phyloP scores from a whole-genome alignment of 2,888 invertebrate genomes.

The Chrysolina americana region DNA sequence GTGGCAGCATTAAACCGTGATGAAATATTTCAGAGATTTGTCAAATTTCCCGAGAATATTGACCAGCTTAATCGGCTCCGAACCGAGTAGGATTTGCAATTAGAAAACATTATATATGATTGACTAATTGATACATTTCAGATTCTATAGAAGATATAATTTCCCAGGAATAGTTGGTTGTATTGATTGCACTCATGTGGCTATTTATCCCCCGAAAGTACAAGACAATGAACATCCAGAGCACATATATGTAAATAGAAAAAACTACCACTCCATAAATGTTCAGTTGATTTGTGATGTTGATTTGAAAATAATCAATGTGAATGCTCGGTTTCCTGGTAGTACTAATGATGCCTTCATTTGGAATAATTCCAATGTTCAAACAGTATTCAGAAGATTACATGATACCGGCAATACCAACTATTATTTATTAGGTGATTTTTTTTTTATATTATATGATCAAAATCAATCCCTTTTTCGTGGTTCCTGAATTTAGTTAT shows the following conservation, averaged over 20 bases:
- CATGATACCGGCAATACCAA: constrained; percentile 27
- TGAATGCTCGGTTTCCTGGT: constrained; percentile 35
- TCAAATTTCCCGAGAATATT: constrained; percentile 26
- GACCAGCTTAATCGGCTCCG: constrained; percentile 20
- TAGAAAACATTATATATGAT: constrained; percentile 1
- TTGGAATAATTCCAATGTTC: constrained; percentile 38
- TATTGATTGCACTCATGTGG: constrained; percentile 33
- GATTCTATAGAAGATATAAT: constrained; percentile 19
- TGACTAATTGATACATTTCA: constrained; percentile 6
- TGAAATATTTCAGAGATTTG: constrained; percentile 22
- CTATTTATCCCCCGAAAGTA: constrained; percentile 25
- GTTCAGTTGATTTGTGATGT: constrained; percentile 32
- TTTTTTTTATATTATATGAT: constrained; percentile 15
- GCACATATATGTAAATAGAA: constrained; percentile 34
- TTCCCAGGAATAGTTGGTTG: constrained; percentile 30
- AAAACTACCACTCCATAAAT: constrained; percentile 32
- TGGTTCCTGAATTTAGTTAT: constrained; percentile 33
- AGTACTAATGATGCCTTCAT: constrained; percentile 39
- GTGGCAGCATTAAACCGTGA: constrained; percentile 16
- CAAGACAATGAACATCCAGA: constrained; percentile 26
- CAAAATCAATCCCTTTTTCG: constrained; percentile 8
- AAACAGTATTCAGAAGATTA: constrained; percentile 17
- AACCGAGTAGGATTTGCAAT: constrained; percentile 20
- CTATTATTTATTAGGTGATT: constrained; percentile 35
- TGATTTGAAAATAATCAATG: constrained; percentile 20